Conservation (phyloP, 2,113 vertebrate species). For the Indri indri region DNA sequence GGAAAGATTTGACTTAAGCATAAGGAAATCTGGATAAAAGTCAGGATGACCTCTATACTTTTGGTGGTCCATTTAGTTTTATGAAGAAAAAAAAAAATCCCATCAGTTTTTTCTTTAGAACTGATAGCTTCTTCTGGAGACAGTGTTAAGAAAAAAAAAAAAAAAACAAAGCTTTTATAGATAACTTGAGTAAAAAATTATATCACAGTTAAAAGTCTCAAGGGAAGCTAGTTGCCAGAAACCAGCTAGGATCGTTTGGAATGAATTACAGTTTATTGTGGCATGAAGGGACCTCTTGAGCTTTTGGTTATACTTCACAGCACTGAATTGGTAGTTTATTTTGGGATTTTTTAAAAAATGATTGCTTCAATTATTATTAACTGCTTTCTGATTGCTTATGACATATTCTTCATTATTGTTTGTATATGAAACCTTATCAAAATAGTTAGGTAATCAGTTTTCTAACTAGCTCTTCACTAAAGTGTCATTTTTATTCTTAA, state of each 20-base stretch:
- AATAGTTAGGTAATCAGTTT: neutral
- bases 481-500: neutral
- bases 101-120: neutral
- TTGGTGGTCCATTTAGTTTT: neutral
- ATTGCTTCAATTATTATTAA: neutral
- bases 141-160: neutral
- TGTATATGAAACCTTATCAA: neutral
- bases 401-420: constrained; percentile 3
- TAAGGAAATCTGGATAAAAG: neutral
- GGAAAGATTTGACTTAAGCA: neutral
- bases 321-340: constrained; percentile 28
- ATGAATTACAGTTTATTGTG: constrained; percentile 62
- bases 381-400: constrained; percentile 8
- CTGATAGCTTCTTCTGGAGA: neutral
- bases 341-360: neutral
- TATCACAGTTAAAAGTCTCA: constrained; percentile 42
- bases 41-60: neutral
- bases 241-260: constrained; percentile 63
- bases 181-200: constrained; percentile 59
- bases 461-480: neutral
- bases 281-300: constrained; percentile 30
- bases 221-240: constrained; percentile 51
- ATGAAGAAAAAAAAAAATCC: neutral
- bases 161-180: neutral
- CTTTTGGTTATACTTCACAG: constrained; percentile 30